Evolutionary conservation across 2,113 vertebrate species (phyloP).

Genomic region (Pontoporia blainvillei): DNA sequence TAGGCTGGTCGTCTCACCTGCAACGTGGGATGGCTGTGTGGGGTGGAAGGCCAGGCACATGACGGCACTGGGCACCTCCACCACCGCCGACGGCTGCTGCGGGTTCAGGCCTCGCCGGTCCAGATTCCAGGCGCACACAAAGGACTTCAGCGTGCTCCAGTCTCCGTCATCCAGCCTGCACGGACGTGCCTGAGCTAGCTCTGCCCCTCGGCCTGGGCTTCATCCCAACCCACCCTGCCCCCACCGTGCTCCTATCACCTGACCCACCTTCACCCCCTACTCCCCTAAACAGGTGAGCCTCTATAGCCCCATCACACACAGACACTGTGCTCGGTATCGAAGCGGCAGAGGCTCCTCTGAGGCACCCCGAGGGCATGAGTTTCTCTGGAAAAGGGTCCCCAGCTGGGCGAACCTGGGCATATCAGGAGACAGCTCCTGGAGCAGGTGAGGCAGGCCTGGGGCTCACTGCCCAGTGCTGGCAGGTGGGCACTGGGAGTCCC

Average conservation of each 20-base stretch:
- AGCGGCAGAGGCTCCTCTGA: not conserved
- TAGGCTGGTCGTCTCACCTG: constrained; percentile 77
- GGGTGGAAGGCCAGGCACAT: constrained; percentile 92
- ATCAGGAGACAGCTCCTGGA: not conserved
- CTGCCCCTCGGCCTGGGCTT: not conserved
- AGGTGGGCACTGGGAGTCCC: not conserved
- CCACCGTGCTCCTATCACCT: not conserved
- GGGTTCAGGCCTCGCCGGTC: constrained; percentile 86
- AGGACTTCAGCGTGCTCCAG: constrained; percentile 90
- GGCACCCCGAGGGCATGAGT: not conserved
- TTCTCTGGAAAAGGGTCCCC: not conserved
- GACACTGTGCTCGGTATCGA: no score
- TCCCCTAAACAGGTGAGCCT: no score
- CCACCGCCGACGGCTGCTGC: constrained; percentile 81
- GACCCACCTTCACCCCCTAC: no score
- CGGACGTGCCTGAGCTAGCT: fast-evolving
- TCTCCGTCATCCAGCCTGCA: constrained; percentile 87
- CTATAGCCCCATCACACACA: not conserved
- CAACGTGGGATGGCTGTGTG: constrained; percentile 84
- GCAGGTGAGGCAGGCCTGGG: not conserved
- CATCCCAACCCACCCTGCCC: not conserved
- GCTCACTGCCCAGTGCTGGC: not conserved
- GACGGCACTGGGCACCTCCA: constrained; percentile 86
- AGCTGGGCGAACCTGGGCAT: fast-evolving
- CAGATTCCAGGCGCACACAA: constrained; percentile 93